Evolutionary conservation across 2,113 vertebrate species (phyloP).

Genomic region (Synodontis membranacea): DNA sequence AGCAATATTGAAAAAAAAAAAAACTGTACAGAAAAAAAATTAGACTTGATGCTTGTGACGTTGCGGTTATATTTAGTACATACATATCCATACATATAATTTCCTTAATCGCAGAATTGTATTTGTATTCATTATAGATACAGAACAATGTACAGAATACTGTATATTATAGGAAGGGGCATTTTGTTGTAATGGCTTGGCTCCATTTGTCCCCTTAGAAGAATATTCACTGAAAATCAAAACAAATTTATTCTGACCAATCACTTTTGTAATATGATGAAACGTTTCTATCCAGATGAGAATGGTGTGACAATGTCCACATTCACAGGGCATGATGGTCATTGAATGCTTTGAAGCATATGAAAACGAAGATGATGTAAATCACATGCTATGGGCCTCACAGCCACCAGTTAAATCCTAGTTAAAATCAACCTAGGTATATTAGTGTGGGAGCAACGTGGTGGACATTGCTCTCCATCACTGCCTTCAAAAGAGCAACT

Average conservation of each 20-base stretch:
- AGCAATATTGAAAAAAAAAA: no score
- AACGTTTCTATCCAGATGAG: neutral
- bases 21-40: neutral
- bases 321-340: neutral
- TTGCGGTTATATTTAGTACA: neutral
- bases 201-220: neutral
- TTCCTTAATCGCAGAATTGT: neutral
- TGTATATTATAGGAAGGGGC: neutral
- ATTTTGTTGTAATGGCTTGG: neutral
- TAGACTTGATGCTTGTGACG: neutral
- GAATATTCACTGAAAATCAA: neutral
- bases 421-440: neutral
- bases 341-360: neutral
- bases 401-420: neutral
- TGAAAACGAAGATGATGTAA: neutral
- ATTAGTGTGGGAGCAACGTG: neutral
- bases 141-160: neutral
- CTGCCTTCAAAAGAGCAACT: neutral
- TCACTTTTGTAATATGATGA: neutral
- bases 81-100: neutral
- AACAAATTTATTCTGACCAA: neutral
- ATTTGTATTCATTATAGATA: neutral
- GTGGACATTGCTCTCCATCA: neutral
- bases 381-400: neutral
- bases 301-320: neutral